Conservation (phyloP, 2,888 invertebrate genomes). For the Tillus elongatus region DNA sequence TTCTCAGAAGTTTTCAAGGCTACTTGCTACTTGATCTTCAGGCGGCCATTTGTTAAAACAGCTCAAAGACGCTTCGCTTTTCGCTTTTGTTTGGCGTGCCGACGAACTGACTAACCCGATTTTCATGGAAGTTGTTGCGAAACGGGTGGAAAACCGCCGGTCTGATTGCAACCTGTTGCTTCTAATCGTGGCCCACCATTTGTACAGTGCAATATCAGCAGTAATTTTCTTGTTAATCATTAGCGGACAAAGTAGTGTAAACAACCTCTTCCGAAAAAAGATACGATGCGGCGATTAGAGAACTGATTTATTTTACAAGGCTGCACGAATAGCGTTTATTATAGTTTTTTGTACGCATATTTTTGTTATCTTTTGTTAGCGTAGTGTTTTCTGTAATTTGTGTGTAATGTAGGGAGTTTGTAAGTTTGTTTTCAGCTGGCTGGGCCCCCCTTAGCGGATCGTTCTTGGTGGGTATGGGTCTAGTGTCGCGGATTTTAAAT, state of each 20-base stretch:
- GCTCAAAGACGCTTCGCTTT: constrained; percentile 34
- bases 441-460: no score
- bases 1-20: constrained; percentile 42
- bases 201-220: no score
- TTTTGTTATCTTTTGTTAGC: not conserved
- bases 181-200: constrained; percentile 19
- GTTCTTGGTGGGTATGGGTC: constrained; percentile 64
- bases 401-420: no score
- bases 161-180: constrained; percentile 29
- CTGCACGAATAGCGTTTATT: no score
- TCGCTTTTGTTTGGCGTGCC: constrained; percentile 6
- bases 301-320: no score
- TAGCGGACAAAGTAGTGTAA: constrained; percentile 27
- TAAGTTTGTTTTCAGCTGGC: no score
- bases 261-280: constrained; percentile 34
- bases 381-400: no score
- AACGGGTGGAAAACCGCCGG: constrained; percentile 14
- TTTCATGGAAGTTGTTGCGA: no score
- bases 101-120: no score
- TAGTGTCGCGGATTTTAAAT: constrained; percentile 51
- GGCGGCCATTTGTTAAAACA: constrained; percentile 40
- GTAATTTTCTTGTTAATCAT: no score
- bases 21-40: constrained; percentile 34
- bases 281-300: no score
- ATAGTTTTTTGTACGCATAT: no score